Percentiles rank a stretch among this genome's conserved stretches.
These are phyloP conservation scores for Rhagonycha fulva DNA, from an alignment of 2,888 invertebrate species.

Conservation along the genomic window DNA sequence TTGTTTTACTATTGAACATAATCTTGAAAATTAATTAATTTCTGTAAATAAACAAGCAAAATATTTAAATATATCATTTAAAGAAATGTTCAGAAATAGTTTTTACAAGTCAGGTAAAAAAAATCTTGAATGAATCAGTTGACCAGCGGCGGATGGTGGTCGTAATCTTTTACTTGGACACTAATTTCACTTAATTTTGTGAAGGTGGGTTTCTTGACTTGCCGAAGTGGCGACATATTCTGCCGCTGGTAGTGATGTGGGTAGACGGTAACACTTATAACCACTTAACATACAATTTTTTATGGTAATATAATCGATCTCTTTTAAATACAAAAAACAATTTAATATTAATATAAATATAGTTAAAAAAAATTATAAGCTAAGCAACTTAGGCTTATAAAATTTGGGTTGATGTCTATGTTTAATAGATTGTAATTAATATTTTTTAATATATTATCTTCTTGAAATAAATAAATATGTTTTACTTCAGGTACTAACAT, in stretches of 20 bases:
- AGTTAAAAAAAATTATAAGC: not conserved
- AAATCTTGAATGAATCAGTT: slow-evolving; percentile 25
- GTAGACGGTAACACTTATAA: slow-evolving; percentile 33
- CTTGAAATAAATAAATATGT: not conserved
- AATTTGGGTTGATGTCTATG: no score
- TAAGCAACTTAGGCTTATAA: not conserved
- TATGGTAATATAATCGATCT: slow-evolving; percentile 14
- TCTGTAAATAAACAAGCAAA: not conserved
- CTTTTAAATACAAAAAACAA: not conserved
- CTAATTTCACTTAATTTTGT: slow-evolving; percentile 31
- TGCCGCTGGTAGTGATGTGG: slow-evolving; percentile 26
- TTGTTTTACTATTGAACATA: not conserved
- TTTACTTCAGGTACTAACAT: no score
- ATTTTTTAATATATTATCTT: not conserved
- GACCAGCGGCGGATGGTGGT: slow-evolving; percentile 21
- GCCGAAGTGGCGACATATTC: slow-evolving; percentile 29
- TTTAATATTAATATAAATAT: not conserved
- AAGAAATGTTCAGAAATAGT: not conserved
- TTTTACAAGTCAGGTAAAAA: slow-evolving; percentile 18
- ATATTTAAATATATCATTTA: not conserved
- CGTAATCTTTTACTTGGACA: slow-evolving; percentile 30
- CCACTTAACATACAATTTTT: slow-evolving; percentile 27
- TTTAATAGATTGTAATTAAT: not conserved
- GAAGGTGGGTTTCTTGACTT: slow-evolving; percentile 24
- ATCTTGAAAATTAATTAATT: not conserved